Conservation (phyloP, 23 tunicate species). For the Phallusia fumigata region DNA sequence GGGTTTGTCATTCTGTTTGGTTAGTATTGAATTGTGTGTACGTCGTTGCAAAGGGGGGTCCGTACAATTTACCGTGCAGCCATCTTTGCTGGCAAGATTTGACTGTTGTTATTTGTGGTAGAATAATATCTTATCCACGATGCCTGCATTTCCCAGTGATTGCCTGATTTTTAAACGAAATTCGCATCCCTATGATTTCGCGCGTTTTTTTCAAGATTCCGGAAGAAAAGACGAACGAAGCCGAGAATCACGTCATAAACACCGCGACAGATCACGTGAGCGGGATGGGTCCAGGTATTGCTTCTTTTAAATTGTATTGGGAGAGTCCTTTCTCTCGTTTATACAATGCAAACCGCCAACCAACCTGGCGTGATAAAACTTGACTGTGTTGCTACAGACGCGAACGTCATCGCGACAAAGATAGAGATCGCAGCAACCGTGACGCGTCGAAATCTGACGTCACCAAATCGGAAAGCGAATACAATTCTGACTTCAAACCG, state of each 20-base stretch:
- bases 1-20: neutral
- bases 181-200: too few species aligned
- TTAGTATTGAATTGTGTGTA: neutral
- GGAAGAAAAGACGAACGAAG: slow-evolving; percentile 22
- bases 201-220: neutral
- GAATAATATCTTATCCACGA: neutral
- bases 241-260: slow-evolving; percentile 41
- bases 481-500: slow-evolving; percentile 1
- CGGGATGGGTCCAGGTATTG: slow-evolving; percentile 21
- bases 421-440: neutral
- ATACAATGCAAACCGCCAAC: too few species aligned
- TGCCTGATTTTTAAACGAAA: too few species aligned
- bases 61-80: too few species aligned
- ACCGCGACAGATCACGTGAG: slow-evolving; percentile 51
- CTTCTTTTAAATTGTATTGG: too few species aligned
- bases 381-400: neutral
- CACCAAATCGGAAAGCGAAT: slow-evolving; percentile 1
- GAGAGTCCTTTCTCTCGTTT: too few species aligned
- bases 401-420: slow-evolving; percentile 15
- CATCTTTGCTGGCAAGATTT: too few species aligned
- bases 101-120: too few species aligned
- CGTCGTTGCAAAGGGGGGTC: neutral
- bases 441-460: slow-evolving; percentile 8
- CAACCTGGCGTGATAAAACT: too few species aligned
- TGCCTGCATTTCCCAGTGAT: too few species aligned